phyloP scores from a whole-genome alignment of 2,888 invertebrate species.

The Orthosia gracilis region DNA sequence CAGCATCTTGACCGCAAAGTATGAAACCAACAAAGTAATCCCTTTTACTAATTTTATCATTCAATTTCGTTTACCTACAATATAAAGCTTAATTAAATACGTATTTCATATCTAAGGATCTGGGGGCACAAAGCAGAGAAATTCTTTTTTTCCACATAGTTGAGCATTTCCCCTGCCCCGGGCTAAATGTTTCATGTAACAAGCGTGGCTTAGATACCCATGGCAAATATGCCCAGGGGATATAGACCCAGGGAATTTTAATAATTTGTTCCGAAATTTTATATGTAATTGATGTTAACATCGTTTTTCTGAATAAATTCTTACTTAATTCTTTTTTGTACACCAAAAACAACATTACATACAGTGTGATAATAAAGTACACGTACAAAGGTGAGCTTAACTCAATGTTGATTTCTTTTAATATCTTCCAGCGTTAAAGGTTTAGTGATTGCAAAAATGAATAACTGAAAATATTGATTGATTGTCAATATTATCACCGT shows the following conservation, averaged over 20 bases:
- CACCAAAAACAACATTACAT: too few relatives aligned
- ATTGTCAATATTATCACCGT: conserved; percentile 50
- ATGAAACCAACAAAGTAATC: conserved; percentile 21
- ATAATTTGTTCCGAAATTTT: conserved; percentile 62
- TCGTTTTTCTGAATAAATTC: too few relatives aligned
- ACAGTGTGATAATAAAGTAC: too few relatives aligned
- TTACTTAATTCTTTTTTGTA: too few relatives aligned
- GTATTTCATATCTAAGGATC: conserved; percentile 81
- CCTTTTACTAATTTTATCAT: conserved; percentile 73
- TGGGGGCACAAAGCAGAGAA: conserved; percentile 73
- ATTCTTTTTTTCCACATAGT: conserved; percentile 83
- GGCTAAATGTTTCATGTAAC: conserved; percentile 79
- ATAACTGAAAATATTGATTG: conserved; percentile 38
- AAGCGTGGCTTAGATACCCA: conserved; percentile 64
- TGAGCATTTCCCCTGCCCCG: conserved; percentile 77
- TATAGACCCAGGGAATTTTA: conserved; percentile 64
- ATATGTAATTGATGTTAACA: conserved; percentile 59
- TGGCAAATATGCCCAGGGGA: conserved; percentile 64
- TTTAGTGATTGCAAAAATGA: conserved; percentile 28
- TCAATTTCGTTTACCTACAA: conserved; percentile 74
- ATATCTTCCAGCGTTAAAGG: conserved; percentile 2
- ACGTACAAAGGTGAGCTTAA: too few relatives aligned
- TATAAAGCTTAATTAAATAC: conserved; percentile 85
- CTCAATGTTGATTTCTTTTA: too few relatives aligned
- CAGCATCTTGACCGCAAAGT: conserved; percentile 28